Evolutionary conservation across 1,140 invertebrate genomes (phyloP).

Genomic region (Drosophila tsacasi): DNA sequence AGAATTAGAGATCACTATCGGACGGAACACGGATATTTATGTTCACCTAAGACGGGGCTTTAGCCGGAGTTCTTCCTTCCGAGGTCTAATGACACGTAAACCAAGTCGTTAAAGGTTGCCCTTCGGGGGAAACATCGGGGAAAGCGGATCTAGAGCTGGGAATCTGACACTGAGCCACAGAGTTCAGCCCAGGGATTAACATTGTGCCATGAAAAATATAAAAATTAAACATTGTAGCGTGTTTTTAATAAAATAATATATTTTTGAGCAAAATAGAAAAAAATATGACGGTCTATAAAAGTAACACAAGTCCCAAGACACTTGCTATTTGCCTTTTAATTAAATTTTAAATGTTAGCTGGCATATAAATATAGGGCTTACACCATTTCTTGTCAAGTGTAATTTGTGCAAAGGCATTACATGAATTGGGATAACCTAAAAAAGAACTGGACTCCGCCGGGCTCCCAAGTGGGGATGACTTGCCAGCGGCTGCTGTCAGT

Average conservation of each 20-base stretch:
- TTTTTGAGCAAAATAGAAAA: background rate
- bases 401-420: conserved; percentile 61
- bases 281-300: background rate
- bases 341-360: background rate
- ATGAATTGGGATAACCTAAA: background rate
- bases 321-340: background rate
- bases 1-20: conserved; percentile 58
- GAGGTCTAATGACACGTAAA: conserved; percentile 69
- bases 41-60: conserved; percentile 61
- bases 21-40: conserved; percentile 67
- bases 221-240: too few species aligned
- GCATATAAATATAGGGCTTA: background rate
- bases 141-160: conserved; percentile 17
- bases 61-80: conserved; percentile 26
- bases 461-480: conserved; percentile 13
- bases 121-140: conserved; percentile 42
- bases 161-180: conserved; percentile 27
- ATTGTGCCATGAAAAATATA: background rate
- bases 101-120: conserved; percentile 58
- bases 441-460: conserved; percentile 6
- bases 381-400: conserved; percentile 25
- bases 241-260: too few species aligned
- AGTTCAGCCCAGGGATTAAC: conserved; percentile 12
- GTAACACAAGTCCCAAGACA: background rate
- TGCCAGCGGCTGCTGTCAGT: conserved; percentile 59